phyloP scores from a whole-genome alignment of 1,140 invertebrate genomes.

The Aculops lycopersici region DNA sequence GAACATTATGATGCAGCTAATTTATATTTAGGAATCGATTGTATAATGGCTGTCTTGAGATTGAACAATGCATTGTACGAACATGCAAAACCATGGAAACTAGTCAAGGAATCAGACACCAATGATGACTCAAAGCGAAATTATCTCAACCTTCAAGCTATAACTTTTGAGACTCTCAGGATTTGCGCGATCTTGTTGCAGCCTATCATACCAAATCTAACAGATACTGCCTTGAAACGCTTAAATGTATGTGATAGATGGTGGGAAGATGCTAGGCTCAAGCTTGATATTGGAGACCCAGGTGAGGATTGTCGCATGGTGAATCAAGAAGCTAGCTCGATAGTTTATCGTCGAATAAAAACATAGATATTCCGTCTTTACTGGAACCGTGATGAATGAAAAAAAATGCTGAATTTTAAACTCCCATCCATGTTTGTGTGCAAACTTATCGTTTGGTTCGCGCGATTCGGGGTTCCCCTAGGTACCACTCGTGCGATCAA shows the following conservation, averaged over 20 bases:
- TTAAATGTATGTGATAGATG: constrained; percentile 13
- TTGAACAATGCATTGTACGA: constrained; percentile 55
- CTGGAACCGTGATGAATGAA: too few relatives aligned
- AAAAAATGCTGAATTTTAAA: too few relatives aligned
- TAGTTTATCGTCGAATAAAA: background rate
- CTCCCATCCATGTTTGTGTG: too few relatives aligned
- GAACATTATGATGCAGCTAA: constrained; percentile 36
- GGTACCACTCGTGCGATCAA: too few relatives aligned
- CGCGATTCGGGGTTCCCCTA: too few relatives aligned
- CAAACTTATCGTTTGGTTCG: too few relatives aligned
- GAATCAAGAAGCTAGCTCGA: background rate
- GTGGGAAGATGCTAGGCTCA: background rate
- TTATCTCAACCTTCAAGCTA: constrained; percentile 30
- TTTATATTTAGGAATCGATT: constrained; percentile 49
- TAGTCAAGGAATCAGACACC: constrained; percentile 22
- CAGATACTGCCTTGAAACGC: constrained; percentile 21
- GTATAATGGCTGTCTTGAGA: constrained; percentile 33
- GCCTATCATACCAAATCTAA: constrained; percentile 45
- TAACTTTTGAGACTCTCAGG: constrained; percentile 48
- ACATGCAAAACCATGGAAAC: constrained; percentile 47
- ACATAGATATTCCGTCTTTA: too few relatives aligned
- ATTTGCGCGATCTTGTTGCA: constrained; percentile 38
- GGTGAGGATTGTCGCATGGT: background rate
- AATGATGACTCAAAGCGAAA: constrained; percentile 22
- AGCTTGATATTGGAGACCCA: background rate